A percentile compares a stretch with the other conserved stretches of the same genome.
These are phyloP conservation scores for Margarornis squamiger DNA, from an alignment of 2,797 vertebrate species.

Conservation along the genomic window DNA sequence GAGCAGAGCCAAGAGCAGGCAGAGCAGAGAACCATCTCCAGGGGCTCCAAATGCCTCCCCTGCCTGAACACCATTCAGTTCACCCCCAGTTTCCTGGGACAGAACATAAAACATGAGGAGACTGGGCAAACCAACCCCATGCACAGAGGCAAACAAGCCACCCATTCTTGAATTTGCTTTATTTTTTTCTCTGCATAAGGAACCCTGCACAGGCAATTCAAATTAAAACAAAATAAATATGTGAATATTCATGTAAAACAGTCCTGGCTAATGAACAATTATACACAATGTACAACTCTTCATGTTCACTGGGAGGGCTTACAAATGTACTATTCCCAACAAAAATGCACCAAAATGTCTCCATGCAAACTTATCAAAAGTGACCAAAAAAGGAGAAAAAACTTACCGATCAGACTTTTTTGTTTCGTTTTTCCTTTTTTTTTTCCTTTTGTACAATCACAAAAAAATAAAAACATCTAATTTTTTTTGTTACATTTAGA, in stretches of 20 bases:
- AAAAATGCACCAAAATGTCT: slow-evolving; percentile 82
- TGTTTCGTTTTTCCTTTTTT: slow-evolving; percentile 54
- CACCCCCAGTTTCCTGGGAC: background rate
- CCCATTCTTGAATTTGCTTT: slow-evolving; percentile 74
- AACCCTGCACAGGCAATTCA: slow-evolving; percentile 88
- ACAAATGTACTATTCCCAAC: slow-evolving; percentile 85
- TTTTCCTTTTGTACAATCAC: slow-evolving; percentile 83
- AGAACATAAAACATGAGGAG: background rate
- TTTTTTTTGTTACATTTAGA: slow-evolving; percentile 77
- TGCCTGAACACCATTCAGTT: background rate
- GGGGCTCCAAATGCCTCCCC: background rate
- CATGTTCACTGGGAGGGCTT: slow-evolving; percentile 78
- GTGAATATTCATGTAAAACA: slow-evolving; percentile 97
- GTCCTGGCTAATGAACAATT: slow-evolving; percentile 94
- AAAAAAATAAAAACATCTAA: slow-evolving; percentile 85
- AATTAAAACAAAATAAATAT: slow-evolving; percentile 99
- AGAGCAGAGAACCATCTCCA: background rate
- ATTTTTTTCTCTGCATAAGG: slow-evolving; percentile 86
- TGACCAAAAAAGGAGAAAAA: slow-evolving; percentile 74
- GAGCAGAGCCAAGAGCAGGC: background rate
- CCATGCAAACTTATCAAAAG: slow-evolving; percentile 88
- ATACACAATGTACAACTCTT: slow-evolving; percentile 97
- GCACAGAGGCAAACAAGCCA: slow-evolving; percentile 37
- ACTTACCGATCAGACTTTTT: slow-evolving; percentile 74
- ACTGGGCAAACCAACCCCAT: background rate